Evolutionary conservation across 1,140 invertebrate species (phyloP), one percentile per base, ranked within the genome.

Genomic region (Drosophila saltans): DNA sequence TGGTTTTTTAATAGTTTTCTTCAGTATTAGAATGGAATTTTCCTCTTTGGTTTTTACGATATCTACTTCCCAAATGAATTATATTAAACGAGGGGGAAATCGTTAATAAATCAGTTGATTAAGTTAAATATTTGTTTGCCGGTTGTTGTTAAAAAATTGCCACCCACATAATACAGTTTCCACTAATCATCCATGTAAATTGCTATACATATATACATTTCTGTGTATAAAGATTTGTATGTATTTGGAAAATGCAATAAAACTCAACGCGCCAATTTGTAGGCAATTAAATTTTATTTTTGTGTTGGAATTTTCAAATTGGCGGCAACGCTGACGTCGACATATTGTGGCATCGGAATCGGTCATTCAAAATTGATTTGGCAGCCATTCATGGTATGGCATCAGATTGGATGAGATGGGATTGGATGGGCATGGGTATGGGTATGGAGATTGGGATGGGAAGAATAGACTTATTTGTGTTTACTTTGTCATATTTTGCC

Each of bases 241-340:
- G 6, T 80, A 68, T 82, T 70, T 60, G 82, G 73, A 69, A 89
- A 80, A 72, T 83, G 80, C 74, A 74, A 89, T 88, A 83, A 88
- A 89, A 84, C 72, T 88, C 84, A 84, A 70, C 80, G 80, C 84
- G 84, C 84, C 83, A 89, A 88, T 83, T 88, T 84, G 84, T 80
- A 84, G 84, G 83, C 83, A 88, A 88, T 88, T 89, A 88, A 88
- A 81, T 89, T 89, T 75, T 63, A 84, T 80, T 65, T 77, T 68
- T 69, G 45, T 64, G 9, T 61, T 43, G 77, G 83, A 88, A 88
- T 89, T 89, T 78, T 65, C 72, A 69, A 66, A 40, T 69, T 55
- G 65, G 45, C 45, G 45, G 60, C 56, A 7, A 59, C 8, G 63
- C n/a, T 75, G 74, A 66, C 69, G 68, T 72, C 30, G 69, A 64